phyloP scores from a whole-genome alignment of 2,797 vertebrate genomes.

The Muscicapa comitata region DNA sequence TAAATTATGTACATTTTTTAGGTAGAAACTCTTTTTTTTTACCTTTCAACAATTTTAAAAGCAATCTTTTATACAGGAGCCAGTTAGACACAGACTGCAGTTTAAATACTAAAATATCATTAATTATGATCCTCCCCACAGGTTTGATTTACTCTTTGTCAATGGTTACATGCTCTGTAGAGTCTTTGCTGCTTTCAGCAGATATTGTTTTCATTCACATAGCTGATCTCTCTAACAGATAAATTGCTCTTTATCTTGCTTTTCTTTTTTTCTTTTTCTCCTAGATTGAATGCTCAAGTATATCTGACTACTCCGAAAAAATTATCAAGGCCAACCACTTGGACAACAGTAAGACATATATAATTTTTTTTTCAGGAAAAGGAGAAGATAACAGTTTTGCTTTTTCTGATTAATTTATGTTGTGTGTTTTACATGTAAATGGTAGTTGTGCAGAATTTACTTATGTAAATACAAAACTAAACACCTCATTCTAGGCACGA shows the following conservation, averaged over 20 bases:
- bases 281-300: constrained; percentile 98
- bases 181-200: not conserved
- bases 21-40: not conserved
- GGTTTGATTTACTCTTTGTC: not conserved
- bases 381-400: not conserved
- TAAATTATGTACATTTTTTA: not conserved
- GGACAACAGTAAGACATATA: constrained; percentile 87
- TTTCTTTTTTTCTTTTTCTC: not conserved
- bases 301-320: constrained; percentile 98
- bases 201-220: not conserved
- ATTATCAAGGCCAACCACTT: constrained; percentile 98
- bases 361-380: constrained; percentile 13
- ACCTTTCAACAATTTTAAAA: not conserved
- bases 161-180: not conserved
- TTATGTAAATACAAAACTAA: not conserved
- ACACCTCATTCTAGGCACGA: not conserved
- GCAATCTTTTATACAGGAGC: not conserved
- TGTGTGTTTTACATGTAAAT: not conserved
- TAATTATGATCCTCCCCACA: not conserved
- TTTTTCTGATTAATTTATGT: not conserved
- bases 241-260: not conserved
- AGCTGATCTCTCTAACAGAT: not conserved
- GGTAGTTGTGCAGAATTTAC: not conserved
- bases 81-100: not conserved
- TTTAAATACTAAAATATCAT: not conserved